Percentiles rank a stretch among this genome's conserved stretches.
These are phyloP conservation scores for Drosophila emarginata DNA, from an alignment of 2,888 invertebrate species.

Conservation along the genomic window DNA sequence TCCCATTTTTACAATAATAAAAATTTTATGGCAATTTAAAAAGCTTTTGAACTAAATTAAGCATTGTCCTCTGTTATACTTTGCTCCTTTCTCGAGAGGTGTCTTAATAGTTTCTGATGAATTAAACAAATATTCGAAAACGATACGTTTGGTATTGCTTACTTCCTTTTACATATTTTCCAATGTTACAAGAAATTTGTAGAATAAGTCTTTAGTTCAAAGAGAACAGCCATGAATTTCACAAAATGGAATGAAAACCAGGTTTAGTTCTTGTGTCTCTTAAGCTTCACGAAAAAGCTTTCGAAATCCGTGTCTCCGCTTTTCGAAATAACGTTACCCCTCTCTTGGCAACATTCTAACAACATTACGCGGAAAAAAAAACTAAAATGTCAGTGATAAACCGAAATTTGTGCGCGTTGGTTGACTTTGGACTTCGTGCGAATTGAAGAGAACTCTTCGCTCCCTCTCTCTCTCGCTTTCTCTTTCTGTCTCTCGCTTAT, in stretches of 20 bases:
- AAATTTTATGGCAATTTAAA: neutral
- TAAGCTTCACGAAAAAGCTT: neutral
- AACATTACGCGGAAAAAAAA: constrained; percentile 42
- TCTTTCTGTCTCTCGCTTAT: constrained; percentile 19
- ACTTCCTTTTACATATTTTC: neutral
- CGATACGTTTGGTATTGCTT: too few relatives aligned
- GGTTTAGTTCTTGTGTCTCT: neutral
- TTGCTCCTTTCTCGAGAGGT: neutral
- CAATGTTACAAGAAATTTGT: neutral
- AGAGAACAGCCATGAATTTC: neutral
- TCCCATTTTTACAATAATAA: neutral
- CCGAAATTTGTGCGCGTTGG: constrained; percentile 71
- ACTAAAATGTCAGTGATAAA: constrained; percentile 68
- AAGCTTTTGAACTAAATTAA: neutral
- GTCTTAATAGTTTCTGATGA: neutral
- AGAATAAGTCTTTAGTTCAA: too few relatives aligned
- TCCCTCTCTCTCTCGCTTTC: constrained; percentile 14
- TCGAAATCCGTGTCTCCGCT: neutral
- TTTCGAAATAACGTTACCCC: constrained; percentile 7
- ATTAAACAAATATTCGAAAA: neutral
- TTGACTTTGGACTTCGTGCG: constrained; percentile 63
- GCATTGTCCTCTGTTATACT: neutral
- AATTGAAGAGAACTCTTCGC: constrained; percentile 13
- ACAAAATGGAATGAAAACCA: neutral
- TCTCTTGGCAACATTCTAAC: neutral